phyloP scores from a whole-genome alignment of 2,888 invertebrate species.

The Troglohyphantes excavatus region DNA sequence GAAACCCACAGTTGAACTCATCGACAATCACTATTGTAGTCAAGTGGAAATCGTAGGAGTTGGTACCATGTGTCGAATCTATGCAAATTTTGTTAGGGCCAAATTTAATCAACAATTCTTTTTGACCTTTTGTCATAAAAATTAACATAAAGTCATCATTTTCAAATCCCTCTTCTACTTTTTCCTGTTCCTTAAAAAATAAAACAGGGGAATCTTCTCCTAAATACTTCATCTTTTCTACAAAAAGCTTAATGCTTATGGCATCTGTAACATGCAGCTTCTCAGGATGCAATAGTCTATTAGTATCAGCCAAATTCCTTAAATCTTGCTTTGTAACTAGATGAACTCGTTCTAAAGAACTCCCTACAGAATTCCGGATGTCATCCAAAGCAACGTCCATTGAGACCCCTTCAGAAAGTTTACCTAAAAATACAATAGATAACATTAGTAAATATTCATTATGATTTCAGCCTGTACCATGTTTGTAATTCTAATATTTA shows the following conservation, averaged over 20 bases:
- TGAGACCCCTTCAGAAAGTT: too few relatives aligned
- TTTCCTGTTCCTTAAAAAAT: constrained; percentile 25
- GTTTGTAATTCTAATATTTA: too few relatives aligned
- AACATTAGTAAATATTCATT: too few relatives aligned
- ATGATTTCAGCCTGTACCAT: too few relatives aligned
- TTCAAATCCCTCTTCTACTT: not conserved
- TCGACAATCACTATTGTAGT: constrained; percentile 54
- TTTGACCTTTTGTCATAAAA: constrained; percentile 61
- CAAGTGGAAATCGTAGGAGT: constrained; percentile 56
- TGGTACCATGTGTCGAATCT: constrained; percentile 65
- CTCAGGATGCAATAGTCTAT: not conserved
- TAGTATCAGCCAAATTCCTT: too few relatives aligned
- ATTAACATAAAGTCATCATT: constrained; percentile 39
- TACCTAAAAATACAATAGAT: too few relatives aligned
- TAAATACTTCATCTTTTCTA: not conserved
- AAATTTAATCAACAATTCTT: constrained; percentile 49
- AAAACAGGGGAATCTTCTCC: constrained; percentile 3
- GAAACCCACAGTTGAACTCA: constrained; percentile 49
- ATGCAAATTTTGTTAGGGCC: constrained; percentile 55
- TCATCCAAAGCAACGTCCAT: too few relatives aligned
- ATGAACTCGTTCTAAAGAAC: too few relatives aligned
- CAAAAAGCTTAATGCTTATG: constrained; percentile 8
- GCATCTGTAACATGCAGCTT: constrained; percentile 7
- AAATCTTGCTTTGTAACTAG: too few relatives aligned
- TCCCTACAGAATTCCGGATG: too few relatives aligned